phyloP scores from a whole-genome alignment of 1,140 invertebrate genomes.

The Drosophila athabasca region DNA sequence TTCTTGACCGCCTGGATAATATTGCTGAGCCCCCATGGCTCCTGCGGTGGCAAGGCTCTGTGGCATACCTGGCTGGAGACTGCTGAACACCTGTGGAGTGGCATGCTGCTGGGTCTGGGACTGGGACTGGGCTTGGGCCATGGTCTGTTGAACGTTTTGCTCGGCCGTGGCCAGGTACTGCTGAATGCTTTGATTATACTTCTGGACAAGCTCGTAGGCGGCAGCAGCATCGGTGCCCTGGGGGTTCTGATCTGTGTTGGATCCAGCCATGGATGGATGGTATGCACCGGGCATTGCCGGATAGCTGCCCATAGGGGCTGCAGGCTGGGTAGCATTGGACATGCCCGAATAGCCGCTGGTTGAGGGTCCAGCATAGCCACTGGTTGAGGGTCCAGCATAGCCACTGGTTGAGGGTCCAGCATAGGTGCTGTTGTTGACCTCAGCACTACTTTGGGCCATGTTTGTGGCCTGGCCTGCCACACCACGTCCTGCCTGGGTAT shows the following conservation, averaged over 20 bases:
- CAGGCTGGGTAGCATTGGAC: not conserved
- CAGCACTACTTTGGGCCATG: too few species aligned
- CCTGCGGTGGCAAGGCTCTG: not conserved
- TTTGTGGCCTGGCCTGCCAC: not conserved
- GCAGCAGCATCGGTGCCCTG: too few species aligned
- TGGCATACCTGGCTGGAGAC: not conserved
- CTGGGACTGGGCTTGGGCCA: not conserved
- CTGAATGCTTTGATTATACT: slow-evolving; percentile 31
- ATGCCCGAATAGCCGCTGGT: too few species aligned
- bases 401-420: too few species aligned
- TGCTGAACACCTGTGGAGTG: not conserved
- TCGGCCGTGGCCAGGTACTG: slow-evolving; percentile 24
- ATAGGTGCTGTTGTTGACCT: too few species aligned
- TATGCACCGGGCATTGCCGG: not conserved
- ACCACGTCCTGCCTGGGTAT: not conserved
- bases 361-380: too few species aligned
- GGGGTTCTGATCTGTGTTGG: too few species aligned
- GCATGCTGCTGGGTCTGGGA: not conserved
- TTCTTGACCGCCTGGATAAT: not conserved
- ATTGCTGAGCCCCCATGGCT: slow-evolving; percentile 12
- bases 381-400: too few species aligned
- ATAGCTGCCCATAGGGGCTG: not conserved
- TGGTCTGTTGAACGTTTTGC: slow-evolving; percentile 15
- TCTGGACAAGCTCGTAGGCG: slow-evolving; percentile 16
- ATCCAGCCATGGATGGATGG: not conserved